Evolutionary conservation across 30 jellyfish, hydroid and myxozoan genomes (phyloP).

Genomic region (Cassiopea xamachana): DNA sequence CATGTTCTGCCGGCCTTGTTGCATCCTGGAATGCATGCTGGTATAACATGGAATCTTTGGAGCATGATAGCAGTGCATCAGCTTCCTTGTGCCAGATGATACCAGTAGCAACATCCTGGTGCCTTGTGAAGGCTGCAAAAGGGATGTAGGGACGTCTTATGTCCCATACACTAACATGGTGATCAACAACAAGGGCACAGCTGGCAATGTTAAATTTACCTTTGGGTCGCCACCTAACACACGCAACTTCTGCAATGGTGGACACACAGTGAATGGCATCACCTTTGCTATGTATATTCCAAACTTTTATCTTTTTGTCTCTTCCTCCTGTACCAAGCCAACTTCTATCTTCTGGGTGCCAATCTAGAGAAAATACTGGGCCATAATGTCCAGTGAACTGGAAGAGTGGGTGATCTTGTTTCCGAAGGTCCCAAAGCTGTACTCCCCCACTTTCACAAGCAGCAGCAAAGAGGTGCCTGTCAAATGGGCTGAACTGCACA

Average conservation of each 20-base stretch:
- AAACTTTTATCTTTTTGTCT: constrained; percentile 88
- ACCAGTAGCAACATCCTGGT: constrained; percentile 92
- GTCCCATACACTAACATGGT: constrained; percentile 96
- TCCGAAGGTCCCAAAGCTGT: constrained; percentile 93
- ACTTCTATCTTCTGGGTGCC: constrained; percentile 96
- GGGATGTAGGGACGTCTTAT: constrained; percentile 96
- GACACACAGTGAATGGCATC: constrained; percentile 77
- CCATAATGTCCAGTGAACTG: constrained; percentile 93
- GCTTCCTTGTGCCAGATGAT: constrained; percentile 96
- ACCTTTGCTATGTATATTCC: constrained; percentile 88
- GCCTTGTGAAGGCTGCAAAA: constrained; percentile 92
- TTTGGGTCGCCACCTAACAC: constrained; percentile 97
- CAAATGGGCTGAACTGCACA: constrained; percentile 96
- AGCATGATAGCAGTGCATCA: constrained; percentile 85
- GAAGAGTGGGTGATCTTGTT: constrained; percentile 66
- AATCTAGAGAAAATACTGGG: constrained; percentile 94
- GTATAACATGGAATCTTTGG: constrained; percentile 79
- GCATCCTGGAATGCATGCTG: constrained; percentile 94
- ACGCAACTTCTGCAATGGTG: constrained; percentile 96
- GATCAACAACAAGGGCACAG: constrained; percentile 93
- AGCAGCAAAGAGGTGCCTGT: constrained; percentile 84
- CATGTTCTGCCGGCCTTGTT: constrained; percentile 92
- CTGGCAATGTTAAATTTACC: constrained; percentile 92
- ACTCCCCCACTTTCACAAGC: constrained; percentile 98
- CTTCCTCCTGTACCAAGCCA: constrained; percentile 99